Percentiles rank a stretch among this genome's conserved stretches.
phyloP scores from a whole-genome alignment of 2,797 vertebrate genomes.

The Xiphorhynchus erythropygius region DNA sequence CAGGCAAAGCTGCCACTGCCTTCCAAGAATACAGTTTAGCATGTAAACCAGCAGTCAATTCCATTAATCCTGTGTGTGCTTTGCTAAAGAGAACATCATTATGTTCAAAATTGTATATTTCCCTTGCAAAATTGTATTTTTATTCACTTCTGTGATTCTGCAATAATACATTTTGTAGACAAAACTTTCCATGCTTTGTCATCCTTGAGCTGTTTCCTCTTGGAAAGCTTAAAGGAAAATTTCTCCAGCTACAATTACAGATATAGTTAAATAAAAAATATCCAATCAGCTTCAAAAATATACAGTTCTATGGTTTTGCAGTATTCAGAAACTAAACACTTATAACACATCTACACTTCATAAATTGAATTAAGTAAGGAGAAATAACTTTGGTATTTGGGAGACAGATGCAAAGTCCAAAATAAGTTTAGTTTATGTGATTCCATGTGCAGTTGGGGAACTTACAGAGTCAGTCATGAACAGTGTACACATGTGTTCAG shows the following conservation, averaged over 20 bases:
- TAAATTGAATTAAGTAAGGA: not conserved
- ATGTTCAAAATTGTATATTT: not conserved
- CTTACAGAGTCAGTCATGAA: not conserved
- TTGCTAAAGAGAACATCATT: not conserved
- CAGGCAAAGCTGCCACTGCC: not conserved
- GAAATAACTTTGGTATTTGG: not conserved
- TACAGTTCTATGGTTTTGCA: not conserved
- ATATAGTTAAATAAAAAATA: not conserved
- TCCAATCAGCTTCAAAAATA: not conserved
- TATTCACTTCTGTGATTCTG: not conserved
- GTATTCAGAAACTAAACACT: not conserved
- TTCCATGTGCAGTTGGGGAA: not conserved
- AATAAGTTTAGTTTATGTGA: not conserved
- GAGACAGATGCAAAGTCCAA: not conserved
- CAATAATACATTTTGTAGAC: not conserved
- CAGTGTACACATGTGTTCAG: not conserved
- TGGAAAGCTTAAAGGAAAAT: not conserved
- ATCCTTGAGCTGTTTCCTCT: not conserved
- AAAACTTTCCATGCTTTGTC: not conserved
- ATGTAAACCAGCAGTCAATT: not conserved
- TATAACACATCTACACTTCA: not conserved
- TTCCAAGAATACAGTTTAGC: not conserved
- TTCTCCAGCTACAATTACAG: not conserved
- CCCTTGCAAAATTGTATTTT: not conserved
- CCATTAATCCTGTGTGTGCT: not conserved